Percentiles rank a stretch among this genome's conserved stretches.
Conservation (phyloP, 2,888 invertebrate species). For the Altica lythri region DNA sequence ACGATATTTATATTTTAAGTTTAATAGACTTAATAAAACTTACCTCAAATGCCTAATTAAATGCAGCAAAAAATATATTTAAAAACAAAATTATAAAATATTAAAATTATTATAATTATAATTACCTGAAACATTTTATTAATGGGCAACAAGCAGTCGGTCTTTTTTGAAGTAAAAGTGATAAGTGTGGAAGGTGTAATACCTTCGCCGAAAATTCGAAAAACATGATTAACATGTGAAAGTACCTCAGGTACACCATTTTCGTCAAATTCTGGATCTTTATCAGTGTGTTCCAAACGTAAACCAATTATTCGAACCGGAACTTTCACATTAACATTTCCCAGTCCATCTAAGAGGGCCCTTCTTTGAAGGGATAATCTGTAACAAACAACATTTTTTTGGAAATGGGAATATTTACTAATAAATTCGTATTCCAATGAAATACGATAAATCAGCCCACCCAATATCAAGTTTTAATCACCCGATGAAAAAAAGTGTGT, state of each 20-base stretch:
- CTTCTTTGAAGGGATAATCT: slow-evolving; percentile 33
- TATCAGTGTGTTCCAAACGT: slow-evolving; percentile 64
- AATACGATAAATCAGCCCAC: background rate
- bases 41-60: no score
- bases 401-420: background rate
- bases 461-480: no score
- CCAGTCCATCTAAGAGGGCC: background rate
- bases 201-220: slow-evolving; percentile 77
- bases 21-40: no score
- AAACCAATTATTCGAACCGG: slow-evolving; percentile 59
- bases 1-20: no score
- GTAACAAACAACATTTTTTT: slow-evolving; percentile 1
- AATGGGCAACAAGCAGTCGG: slow-evolving; percentile 67
- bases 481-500: no score
- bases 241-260: slow-evolving; percentile 72
- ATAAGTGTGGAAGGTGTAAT: slow-evolving; percentile 69
- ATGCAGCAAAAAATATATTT: no score
- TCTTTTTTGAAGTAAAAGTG: slow-evolving; percentile 69
- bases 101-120: no score
- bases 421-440: background rate
- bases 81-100: no score
- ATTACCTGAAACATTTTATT: slow-evolving; percentile 60
- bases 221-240: slow-evolving; percentile 62
- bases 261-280: slow-evolving; percentile 61
- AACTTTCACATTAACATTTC: slow-evolving; percentile 5